Percentiles rank a stretch among this genome's conserved stretches.
Conservation (phyloP, 2,888 invertebrate species). For the Clivina fossor region DNA sequence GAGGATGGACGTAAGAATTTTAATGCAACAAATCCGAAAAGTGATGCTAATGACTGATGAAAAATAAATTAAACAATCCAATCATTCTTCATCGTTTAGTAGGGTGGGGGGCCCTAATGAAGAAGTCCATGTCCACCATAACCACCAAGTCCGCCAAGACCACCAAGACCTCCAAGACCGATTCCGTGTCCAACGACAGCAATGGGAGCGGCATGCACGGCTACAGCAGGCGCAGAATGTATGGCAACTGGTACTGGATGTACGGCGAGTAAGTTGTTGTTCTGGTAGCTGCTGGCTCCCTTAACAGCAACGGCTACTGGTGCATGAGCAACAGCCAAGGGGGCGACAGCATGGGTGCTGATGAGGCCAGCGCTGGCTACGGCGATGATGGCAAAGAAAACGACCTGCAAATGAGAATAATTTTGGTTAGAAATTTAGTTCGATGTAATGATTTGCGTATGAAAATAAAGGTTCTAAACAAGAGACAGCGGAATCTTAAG, state of each 20-base stretch:
- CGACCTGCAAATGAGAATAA: conserved; percentile 53
- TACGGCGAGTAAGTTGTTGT: conserved; percentile 32
- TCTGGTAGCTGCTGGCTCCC: conserved; percentile 34
- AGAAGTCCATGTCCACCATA: conserved; percentile 17
- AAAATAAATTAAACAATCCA: conserved; percentile 27
- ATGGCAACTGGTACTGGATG: conserved; percentile 28
- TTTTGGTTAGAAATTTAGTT: too few species aligned
- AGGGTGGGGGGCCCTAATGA: conserved; percentile 10
- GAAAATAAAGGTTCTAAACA: too few species aligned
- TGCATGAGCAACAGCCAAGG: conserved; percentile 41
- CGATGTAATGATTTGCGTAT: too few species aligned
- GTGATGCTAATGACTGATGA: conserved; percentile 5
- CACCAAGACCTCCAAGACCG: conserved; percentile 24
- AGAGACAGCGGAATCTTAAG: too few species aligned
- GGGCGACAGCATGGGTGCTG: conserved; percentile 18
- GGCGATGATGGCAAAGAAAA: conserved; percentile 54
- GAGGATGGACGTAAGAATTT: conserved; percentile 10
- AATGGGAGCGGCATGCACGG: conserved; percentile 25
- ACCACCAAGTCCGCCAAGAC: conserved; percentile 20
- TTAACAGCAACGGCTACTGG: conserved; percentile 45
- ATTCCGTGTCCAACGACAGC: conserved; percentile 32
- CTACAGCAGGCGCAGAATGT: conserved; percentile 24
- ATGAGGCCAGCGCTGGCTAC: conserved; percentile 37
- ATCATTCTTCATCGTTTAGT: too few species aligned
- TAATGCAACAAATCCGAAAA: conserved; percentile 12